phyloP scores from a whole-genome alignment of 53 echinoderm and acorn worm genomes.

The Apostichopus leukothele region DNA sequence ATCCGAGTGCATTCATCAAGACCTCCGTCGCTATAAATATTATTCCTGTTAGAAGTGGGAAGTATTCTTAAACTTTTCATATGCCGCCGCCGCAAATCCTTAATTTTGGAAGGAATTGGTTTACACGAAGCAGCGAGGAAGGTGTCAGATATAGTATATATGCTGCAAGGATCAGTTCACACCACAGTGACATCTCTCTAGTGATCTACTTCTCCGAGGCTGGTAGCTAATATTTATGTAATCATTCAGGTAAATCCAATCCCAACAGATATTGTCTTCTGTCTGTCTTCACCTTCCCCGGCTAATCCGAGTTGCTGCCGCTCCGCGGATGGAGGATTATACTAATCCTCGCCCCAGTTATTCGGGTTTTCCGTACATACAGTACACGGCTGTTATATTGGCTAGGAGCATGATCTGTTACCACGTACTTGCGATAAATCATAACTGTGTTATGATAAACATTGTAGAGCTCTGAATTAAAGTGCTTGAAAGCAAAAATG shows the following conservation, averaged over 20 bases:
- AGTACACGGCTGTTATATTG: too few species aligned
- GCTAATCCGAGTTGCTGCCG: not conserved
- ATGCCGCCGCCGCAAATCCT: too few species aligned
- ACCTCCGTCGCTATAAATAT: too few species aligned
- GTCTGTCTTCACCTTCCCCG: not conserved
- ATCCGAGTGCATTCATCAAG: too few species aligned
- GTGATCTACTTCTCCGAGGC: not conserved
- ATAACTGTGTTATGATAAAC: not conserved
- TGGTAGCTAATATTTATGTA: not conserved
- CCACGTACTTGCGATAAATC: too few species aligned
- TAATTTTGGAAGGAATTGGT: too few species aligned
- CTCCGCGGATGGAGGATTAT: not conserved
- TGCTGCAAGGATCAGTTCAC: constrained; percentile 13
- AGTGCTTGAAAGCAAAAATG: not conserved
- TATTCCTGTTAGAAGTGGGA: too few species aligned
- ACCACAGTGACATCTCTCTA: not conserved
- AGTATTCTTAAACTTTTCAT: too few species aligned
- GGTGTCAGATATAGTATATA: not conserved
- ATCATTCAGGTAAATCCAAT: not conserved
- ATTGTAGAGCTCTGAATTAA: not conserved
- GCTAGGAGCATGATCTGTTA: too few species aligned
- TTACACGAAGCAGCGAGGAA: too few species aligned
- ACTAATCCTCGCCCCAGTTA: not conserved
- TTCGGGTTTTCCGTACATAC: not conserved
- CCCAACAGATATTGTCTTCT: not conserved